Conservation (phyloP, 2,797 vertebrate species). For the Spinibarbus caldwelli region DNA sequence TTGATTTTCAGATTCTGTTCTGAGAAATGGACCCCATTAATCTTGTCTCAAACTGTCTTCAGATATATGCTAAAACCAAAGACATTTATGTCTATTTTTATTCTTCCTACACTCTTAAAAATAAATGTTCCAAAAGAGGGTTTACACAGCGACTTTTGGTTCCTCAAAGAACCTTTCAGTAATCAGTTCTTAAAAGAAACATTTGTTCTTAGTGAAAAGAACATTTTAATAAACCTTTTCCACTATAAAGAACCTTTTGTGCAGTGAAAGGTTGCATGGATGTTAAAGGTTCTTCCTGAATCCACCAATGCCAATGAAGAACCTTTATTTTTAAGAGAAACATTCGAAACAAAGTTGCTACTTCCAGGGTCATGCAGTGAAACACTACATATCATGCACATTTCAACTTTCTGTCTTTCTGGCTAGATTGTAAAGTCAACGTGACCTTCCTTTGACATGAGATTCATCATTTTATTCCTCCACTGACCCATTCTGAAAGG, state of each 20-base stretch:
- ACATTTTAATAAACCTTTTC: no score
- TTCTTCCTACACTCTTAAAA: neutral
- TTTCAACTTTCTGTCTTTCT: neutral
- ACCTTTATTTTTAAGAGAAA: neutral
- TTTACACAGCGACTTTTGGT: neutral
- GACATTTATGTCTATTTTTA: neutral
- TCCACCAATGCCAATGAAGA: neutral
- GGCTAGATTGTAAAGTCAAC: constrained; percentile 2
- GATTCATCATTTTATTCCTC: constrained; percentile 23
- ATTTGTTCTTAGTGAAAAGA: no score
- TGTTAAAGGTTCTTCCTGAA: neutral
- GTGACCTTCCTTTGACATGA: constrained; percentile 12
- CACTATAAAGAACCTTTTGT: no score
- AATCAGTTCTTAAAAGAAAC: neutral
- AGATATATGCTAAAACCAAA: neutral
- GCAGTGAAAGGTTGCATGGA: neutral
- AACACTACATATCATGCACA: neutral
- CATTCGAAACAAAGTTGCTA: neutral
- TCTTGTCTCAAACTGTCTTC: neutral
- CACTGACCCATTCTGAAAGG: constrained; percentile 18
- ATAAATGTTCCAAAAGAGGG: neutral
- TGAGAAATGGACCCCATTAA: neutral
- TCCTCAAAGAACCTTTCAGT: neutral
- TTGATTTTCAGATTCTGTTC: neutral
- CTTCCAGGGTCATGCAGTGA: neutral